phyloP scores from a whole-genome alignment of 1,140 invertebrate genomes.

The Megathymus violae region DNA sequence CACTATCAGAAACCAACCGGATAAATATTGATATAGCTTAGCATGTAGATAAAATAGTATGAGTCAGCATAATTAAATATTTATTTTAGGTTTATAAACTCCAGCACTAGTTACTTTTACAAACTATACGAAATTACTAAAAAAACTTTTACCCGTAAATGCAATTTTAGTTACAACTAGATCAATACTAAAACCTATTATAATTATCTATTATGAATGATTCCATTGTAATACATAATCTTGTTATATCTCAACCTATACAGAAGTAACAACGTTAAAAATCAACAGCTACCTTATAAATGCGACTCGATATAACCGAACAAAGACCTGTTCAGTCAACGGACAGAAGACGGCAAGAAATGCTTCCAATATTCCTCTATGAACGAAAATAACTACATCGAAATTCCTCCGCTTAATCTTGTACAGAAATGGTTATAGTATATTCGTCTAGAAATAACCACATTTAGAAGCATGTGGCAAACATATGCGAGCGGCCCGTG shows the following conservation, averaged over 20 bases:
- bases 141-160: no score
- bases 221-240: neutral
- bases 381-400: slow-evolving; percentile 23
- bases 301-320: slow-evolving; percentile 7
- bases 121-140: no score
- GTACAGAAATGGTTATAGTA: slow-evolving; percentile 23
- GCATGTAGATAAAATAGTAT: no score
- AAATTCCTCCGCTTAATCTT: slow-evolving; percentile 22
- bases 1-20: no score
- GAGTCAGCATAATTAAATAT: no score
- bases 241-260: neutral
- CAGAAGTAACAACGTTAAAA: slow-evolving; percentile 5
- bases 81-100: no score
- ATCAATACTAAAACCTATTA: no score
- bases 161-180: no score
- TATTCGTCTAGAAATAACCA: slow-evolving; percentile 30
- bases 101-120: no score
- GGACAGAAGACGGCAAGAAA: slow-evolving; percentile 21
- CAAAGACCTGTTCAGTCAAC: slow-evolving; percentile 6
- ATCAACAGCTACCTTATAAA: slow-evolving; percentile 5
- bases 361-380: slow-evolving; percentile 14
- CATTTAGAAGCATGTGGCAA: slow-evolving; percentile 18
- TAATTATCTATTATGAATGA: neutral
- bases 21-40: no score
- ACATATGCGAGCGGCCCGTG: slow-evolving; percentile 20